These are phyloP conservation scores for Sternarchorhynchus goeldii DNA, from an alignment of 2,797 vertebrate genomes.

Conservation along the genomic window DNA sequence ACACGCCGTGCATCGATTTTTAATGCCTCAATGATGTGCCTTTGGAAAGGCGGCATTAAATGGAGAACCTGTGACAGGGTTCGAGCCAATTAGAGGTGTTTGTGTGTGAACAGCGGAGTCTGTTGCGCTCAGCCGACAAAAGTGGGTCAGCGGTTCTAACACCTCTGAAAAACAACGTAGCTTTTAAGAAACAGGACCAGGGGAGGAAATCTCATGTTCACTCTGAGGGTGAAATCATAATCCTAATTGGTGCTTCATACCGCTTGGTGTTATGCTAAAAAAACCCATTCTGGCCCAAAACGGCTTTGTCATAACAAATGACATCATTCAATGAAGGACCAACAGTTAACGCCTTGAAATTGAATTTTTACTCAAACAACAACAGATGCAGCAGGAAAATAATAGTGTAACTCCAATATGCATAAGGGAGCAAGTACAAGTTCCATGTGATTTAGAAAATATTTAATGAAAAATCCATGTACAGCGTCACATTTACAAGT, in stretches of 20 bases:
- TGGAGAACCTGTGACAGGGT: conserved; percentile 63
- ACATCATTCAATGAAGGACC: background rate
- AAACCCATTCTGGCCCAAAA: background rate
- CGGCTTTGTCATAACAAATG: conserved; percentile 1
- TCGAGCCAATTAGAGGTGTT: conserved; percentile 69
- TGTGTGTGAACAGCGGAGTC: conserved; percentile 55
- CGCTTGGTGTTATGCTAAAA: conserved; percentile 38
- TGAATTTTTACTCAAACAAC: background rate
- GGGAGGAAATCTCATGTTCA: conserved; percentile 19
- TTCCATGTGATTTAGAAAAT: too few relatives aligned
- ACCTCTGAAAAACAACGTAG: conserved; percentile 44
- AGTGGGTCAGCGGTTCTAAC: conserved; percentile 65
- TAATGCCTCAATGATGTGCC: conserved; percentile 58
- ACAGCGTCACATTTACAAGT: too few relatives aligned
- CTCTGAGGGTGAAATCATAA: conserved; percentile 22
- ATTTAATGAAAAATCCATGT: too few relatives aligned
- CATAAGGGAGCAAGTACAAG: too few relatives aligned
- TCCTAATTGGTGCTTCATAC: conserved; percentile 9
- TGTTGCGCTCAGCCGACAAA: conserved; percentile 60
- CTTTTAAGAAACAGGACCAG: conserved; percentile 15
- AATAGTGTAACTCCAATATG: background rate
- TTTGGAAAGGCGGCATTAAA: conserved; percentile 58
- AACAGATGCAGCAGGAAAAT: background rate
- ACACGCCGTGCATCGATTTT: conserved; percentile 59
- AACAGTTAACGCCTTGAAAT: conserved; percentile 4